Percentiles rank a stretch among this genome's conserved stretches.
phyloP scores from a whole-genome alignment of 1,140 invertebrate species.

The Heterodera carotae region DNA sequence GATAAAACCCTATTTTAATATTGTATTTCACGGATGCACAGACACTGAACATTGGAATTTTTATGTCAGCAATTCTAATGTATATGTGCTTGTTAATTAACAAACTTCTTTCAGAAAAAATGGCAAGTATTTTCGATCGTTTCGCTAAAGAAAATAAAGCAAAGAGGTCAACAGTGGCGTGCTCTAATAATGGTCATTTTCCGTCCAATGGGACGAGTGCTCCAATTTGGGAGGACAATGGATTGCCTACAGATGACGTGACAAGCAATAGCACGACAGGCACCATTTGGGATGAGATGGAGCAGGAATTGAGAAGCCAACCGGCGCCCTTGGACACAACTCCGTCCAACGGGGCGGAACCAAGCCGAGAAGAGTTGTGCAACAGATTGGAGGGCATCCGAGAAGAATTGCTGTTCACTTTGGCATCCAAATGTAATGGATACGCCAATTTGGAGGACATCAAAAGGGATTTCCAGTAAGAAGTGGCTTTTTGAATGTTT shows the following conservation, averaged over 20 bases:
- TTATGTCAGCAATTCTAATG: no score
- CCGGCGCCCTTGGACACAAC: neutral
- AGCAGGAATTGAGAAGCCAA: neutral
- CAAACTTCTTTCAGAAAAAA: neutral
- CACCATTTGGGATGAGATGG: slow-evolving; percentile 2
- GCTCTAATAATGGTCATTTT: neutral
- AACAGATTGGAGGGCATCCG: neutral
- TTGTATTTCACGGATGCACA: no score
- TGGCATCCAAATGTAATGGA: neutral
- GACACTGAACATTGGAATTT: no score
- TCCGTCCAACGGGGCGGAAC: neutral
- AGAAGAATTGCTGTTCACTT: slow-evolving; percentile 10
- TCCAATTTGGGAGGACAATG: neutral
- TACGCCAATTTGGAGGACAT: neutral
- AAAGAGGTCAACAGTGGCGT: neutral
- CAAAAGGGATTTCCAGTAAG: neutral
- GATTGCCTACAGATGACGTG: neutral
- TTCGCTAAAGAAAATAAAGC: neutral
- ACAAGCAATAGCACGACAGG: neutral
- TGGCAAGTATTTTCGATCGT: neutral
- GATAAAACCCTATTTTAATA: no score
- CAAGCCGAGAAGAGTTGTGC: neutral
- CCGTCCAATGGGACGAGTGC: neutral
- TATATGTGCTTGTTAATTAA: no score
- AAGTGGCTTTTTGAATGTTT: no score